Conservation (phyloP, 2,113 vertebrate species). For the Eublepharis macularius region DNA sequence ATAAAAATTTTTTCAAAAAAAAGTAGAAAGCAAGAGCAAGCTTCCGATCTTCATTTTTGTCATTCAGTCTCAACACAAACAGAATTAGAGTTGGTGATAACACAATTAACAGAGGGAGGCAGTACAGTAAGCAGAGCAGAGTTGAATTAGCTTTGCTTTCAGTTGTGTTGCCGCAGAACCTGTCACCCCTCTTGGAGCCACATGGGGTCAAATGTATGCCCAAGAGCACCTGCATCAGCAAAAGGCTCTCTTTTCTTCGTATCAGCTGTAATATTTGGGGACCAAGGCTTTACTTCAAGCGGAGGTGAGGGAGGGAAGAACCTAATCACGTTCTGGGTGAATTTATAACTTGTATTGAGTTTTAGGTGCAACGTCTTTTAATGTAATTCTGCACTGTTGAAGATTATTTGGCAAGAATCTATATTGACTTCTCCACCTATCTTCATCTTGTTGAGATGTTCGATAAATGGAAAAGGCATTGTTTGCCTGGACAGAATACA, state of each 20-base stretch:
- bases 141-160: neutral
- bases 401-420: constrained; percentile 37
- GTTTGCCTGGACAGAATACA: constrained; percentile 29
- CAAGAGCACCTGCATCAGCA: no score
- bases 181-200: neutral
- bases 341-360: constrained; percentile 15
- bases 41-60: neutral
- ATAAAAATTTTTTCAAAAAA: no score
- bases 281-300: neutral
- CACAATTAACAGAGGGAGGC: neutral
- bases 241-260: neutral
- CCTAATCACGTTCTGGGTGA: neutral
- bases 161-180: neutral
- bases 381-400: constrained; percentile 25
- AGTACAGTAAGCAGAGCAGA: neutral
- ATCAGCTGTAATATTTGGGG: neutral
- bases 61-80: neutral
- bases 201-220: no score
- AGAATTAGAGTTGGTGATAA: neutral
- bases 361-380: constrained; percentile 42
- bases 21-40: neutral
- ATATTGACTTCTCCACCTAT: constrained; percentile 41
- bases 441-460: constrained; percentile 48
- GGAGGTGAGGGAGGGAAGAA: neutral
- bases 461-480: constrained; percentile 49